A percentile compares a stretch with the other conserved stretches of the same genome.
phyloP scores from a whole-genome alignment of 1,140 invertebrate species.

The Zaprionus ghesquierei region DNA sequence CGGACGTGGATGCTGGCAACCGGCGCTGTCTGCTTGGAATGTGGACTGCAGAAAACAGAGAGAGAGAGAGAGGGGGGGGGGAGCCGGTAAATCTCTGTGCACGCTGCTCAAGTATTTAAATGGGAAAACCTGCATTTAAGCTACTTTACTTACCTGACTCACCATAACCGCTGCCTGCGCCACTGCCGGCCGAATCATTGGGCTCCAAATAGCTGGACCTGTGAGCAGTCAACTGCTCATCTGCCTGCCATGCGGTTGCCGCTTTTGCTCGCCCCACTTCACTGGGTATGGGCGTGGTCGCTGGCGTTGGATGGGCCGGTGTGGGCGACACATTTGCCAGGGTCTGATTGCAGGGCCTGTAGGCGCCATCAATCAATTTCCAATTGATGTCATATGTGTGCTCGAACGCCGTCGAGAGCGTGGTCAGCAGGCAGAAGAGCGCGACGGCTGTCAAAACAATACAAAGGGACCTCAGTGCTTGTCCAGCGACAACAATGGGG shows the following conservation, averaged over 20 bases:
- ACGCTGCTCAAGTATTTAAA: slow-evolving; percentile 8
- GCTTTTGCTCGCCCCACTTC: slow-evolving; percentile 21
- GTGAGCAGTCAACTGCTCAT: slow-evolving; percentile 1
- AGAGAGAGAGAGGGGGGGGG: not conserved
- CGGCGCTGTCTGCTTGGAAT: slow-evolving; percentile 58
- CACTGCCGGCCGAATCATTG: slow-evolving; percentile 46
- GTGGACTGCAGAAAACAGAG: slow-evolving; percentile 39
- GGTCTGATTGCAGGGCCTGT: slow-evolving; percentile 74
- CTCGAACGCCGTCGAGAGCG: slow-evolving; percentile 87
- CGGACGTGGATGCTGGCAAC: slow-evolving; percentile 44
- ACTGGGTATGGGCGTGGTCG: slow-evolving; percentile 3
- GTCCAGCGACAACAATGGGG: not conserved
- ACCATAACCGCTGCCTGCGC: slow-evolving; percentile 45
- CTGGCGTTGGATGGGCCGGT: not conserved
- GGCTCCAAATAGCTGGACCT: slow-evolving; percentile 17
- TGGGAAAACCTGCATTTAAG: slow-evolving; percentile 22
- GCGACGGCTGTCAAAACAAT: slow-evolving; percentile 83
- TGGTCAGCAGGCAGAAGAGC: slow-evolving; percentile 86
- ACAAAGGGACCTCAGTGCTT: slow-evolving; percentile 29
- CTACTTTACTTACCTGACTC: slow-evolving; percentile 52
- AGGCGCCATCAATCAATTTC: slow-evolving; percentile 71
- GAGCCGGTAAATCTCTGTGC: not conserved
- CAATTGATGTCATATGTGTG: slow-evolving; percentile 81
- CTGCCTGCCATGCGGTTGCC: slow-evolving; percentile 39
- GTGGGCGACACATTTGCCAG: slow-evolving; percentile 64